Conservation (phyloP, 1,140 invertebrate genomes). For the Ceratitis capitata region DNA sequence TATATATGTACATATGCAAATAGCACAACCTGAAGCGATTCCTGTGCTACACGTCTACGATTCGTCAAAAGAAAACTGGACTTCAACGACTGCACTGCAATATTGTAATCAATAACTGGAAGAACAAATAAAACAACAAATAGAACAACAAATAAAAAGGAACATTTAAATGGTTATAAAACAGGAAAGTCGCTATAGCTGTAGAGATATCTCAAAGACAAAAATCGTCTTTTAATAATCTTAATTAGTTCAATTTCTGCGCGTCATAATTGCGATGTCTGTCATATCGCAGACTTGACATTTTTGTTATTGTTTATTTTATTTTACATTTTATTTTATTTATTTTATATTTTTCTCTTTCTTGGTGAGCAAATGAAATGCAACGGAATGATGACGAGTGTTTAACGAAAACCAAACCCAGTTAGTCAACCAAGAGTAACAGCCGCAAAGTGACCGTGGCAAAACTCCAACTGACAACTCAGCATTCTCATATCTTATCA, state of each 20-base stretch:
- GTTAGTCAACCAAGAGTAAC: neutral
- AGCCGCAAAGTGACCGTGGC: neutral
- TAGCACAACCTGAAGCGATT: neutral
- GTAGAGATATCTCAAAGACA: slow-evolving; percentile 6
- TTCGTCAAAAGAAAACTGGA: neutral
- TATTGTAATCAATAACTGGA: too few species aligned
- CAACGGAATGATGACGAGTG: neutral
- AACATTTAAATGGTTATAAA: too few species aligned
- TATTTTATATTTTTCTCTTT: neutral
- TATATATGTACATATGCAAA: neutral
- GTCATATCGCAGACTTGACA: neutral
- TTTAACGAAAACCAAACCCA: neutral
- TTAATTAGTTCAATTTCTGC: slow-evolving; percentile 25
- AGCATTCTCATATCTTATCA: slow-evolving; percentile 22
- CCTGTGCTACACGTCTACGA: neutral
- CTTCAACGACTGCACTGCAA: neutral
- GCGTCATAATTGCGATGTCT: slow-evolving; percentile 23
- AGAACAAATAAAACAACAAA: too few species aligned
- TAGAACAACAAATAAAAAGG: too few species aligned
- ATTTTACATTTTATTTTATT: neutral
- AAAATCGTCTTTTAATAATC: slow-evolving; percentile 31
- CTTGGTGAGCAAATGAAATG: neutral
- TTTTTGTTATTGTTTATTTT: neutral
- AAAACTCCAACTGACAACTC: neutral
- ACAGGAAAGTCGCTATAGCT: neutral